phyloP scores from a whole-genome alignment of 2,888 invertebrate genomes.

The Pyrrhosoma nymphula region DNA sequence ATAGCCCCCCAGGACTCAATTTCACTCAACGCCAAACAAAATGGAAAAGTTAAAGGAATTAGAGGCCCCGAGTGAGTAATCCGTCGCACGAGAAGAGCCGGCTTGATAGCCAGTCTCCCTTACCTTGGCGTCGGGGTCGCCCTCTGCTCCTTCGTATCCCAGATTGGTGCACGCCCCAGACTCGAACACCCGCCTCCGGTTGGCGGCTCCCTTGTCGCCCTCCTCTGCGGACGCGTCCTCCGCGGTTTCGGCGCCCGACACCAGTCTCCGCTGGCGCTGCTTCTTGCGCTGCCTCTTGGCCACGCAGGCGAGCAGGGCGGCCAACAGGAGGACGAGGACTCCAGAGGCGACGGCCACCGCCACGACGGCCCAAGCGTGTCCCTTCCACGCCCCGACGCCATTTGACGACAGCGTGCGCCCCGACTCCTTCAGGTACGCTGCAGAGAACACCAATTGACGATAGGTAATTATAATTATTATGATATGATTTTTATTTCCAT shows the following conservation, averaged over 20 bases:
- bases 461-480: not conserved
- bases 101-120: too few species aligned
- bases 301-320: constrained; percentile 78
- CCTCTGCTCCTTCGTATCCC: constrained; percentile 46
- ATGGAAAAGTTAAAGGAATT: too few species aligned
- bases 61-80: too few species aligned
- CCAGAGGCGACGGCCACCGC: constrained; percentile 83
- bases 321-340: constrained; percentile 81
- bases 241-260: not conserved
- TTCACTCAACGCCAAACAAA: too few species aligned
- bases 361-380: constrained; percentile 83
- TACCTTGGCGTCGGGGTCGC: constrained; percentile 61
- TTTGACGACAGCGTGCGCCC: constrained; percentile 80
- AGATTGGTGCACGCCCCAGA: constrained; percentile 68
- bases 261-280: constrained; percentile 20
- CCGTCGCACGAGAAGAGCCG: too few species aligned
- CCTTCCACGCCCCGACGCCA: constrained; percentile 78
- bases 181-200: constrained; percentile 70
- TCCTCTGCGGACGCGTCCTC: constrained; percentile 10
- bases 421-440: constrained; percentile 86
- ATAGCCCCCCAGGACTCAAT: too few species aligned
- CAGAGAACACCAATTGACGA: constrained; percentile 72
- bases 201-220: constrained; percentile 69
- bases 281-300: constrained; percentile 69
- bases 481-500: too few species aligned